Percentiles rank a stretch among this genome's conserved stretches.
Conservation (phyloP, 1,140 invertebrate genomes). For the Homarus americanus region DNA sequence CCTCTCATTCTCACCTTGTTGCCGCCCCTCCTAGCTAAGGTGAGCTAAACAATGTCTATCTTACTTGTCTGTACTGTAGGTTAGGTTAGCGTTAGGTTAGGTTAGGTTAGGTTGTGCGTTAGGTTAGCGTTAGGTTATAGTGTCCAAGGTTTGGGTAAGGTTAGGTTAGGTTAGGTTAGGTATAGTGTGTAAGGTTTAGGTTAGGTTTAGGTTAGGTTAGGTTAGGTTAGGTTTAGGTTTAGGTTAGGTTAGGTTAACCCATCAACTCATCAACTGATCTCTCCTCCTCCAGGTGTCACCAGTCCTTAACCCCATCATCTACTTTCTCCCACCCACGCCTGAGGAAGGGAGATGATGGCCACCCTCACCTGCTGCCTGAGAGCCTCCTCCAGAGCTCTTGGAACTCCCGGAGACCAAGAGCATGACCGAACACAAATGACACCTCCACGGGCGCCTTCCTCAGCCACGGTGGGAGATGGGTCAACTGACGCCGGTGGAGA, state of each 20-base stretch:
- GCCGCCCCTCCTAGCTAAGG: constrained; percentile 53
- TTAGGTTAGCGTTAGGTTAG: too few relatives aligned
- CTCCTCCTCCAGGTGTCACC: constrained; percentile 21
- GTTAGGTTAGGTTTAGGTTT: too few relatives aligned
- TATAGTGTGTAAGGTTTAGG: too few relatives aligned
- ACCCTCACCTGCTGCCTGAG: constrained; percentile 55
- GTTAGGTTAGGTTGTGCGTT: too few relatives aligned
- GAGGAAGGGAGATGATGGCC: constrained; percentile 58
- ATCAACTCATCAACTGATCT: neutral
- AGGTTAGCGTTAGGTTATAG: too few relatives aligned
- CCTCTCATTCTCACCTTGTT: constrained; percentile 45
- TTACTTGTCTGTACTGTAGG: too few relatives aligned
- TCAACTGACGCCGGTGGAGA: neutral
- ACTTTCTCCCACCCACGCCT: constrained; percentile 61
- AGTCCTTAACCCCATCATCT: constrained; percentile 62
- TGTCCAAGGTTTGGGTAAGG: too few relatives aligned
- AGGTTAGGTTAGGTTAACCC: too few relatives aligned
- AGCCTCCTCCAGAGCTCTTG: constrained; percentile 51
- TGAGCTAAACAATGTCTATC: neutral
- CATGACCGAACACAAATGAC: constrained; percentile 60
- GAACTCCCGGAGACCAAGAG: constrained; percentile 57
- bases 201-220: too few relatives aligned
- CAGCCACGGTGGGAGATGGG: neutral
- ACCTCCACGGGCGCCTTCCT: neutral
- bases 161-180: too few relatives aligned